Conservation (phyloP, 2,888 invertebrate genomes). For the Eurytoma californica region DNA sequence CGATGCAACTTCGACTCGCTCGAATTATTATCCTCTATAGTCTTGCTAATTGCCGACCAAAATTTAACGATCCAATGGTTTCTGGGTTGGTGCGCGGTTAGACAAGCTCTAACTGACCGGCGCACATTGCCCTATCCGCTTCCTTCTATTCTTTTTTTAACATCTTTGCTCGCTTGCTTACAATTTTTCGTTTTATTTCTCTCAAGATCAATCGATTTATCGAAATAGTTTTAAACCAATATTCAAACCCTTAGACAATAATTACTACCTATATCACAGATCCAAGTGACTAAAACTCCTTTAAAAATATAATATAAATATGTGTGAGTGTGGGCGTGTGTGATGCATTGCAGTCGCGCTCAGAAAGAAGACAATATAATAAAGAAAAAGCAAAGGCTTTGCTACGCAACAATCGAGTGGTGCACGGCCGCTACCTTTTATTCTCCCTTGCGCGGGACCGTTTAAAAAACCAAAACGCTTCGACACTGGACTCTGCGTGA, state of each 20-base stretch:
- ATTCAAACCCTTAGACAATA: constrained; percentile 72
- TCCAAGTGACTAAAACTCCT: constrained; percentile 75
- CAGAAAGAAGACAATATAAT: constrained; percentile 61
- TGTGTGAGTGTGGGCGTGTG: constrained; percentile 67
- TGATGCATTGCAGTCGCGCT: constrained; percentile 60
- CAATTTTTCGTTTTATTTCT: constrained; percentile 56
- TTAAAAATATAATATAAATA: constrained; percentile 73
- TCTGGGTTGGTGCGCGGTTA: too few relatives aligned
- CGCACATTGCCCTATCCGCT: not conserved
- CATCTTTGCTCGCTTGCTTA: constrained; percentile 44
- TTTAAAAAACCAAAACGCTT: constrained; percentile 43
- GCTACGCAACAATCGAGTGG: constrained; percentile 67
- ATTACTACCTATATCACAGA: constrained; percentile 76
- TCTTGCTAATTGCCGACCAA: too few relatives aligned
- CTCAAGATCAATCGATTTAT: constrained; percentile 54
- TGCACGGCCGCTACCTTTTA: constrained; percentile 57
- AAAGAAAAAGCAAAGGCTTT: constrained; percentile 66
- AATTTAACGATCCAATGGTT: too few relatives aligned
- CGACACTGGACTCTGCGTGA: constrained; percentile 56
- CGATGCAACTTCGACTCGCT: constrained; percentile 41
- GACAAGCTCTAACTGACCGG: too few relatives aligned
- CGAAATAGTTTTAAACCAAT: constrained; percentile 70
- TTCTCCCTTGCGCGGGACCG: not conserved
- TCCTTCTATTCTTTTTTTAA: constrained; percentile 59
- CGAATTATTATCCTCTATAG: not conserved